phyloP scores from a whole-genome alignment of 2,888 invertebrate genomes.

The Apocheima hispidaria region DNA sequence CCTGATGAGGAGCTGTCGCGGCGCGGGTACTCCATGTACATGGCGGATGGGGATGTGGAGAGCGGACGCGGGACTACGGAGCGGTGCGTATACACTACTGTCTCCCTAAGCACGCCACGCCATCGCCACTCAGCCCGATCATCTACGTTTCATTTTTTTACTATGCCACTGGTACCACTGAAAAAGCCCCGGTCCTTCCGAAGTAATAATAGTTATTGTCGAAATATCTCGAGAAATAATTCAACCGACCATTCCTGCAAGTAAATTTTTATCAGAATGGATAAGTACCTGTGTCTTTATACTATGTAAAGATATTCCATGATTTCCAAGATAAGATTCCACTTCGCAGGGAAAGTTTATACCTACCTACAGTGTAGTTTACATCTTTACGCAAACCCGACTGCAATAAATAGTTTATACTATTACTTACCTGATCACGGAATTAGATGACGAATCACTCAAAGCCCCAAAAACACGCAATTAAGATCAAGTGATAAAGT shows the following conservation, averaged over 20 bases:
- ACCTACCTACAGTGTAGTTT: background rate
- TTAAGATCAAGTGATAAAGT: background rate
- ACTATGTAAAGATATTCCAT: background rate
- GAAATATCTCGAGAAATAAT: too few species aligned
- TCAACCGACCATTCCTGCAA: background rate
- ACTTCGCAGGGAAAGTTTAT: background rate
- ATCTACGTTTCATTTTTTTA: too few species aligned
- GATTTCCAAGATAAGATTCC: background rate
- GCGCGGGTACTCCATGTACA: conserved; percentile 87
- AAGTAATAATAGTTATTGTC: too few species aligned
- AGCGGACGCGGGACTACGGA: conserved; percentile 64
- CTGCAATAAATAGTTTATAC: background rate
- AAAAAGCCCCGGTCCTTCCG: too few species aligned
- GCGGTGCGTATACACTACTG: conserved; percentile 55
- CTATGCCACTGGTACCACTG: too few species aligned
- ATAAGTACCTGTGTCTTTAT: background rate
- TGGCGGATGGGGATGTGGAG: conserved; percentile 73
- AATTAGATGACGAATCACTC: background rate
- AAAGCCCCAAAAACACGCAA: background rate
- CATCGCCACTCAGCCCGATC: too few species aligned
- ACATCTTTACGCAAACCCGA: background rate
- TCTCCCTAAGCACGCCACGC: too few species aligned
- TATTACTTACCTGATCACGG: background rate
- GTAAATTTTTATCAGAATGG: background rate
- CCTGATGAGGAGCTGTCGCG: conserved; percentile 86